Percentiles rank a stretch among this genome's conserved stretches.
These are phyloP conservation scores for human (Homo sapiens) DNA, from an alignment of 2,113 vertebrate genomes.

Conservation along the genomic window DNA sequence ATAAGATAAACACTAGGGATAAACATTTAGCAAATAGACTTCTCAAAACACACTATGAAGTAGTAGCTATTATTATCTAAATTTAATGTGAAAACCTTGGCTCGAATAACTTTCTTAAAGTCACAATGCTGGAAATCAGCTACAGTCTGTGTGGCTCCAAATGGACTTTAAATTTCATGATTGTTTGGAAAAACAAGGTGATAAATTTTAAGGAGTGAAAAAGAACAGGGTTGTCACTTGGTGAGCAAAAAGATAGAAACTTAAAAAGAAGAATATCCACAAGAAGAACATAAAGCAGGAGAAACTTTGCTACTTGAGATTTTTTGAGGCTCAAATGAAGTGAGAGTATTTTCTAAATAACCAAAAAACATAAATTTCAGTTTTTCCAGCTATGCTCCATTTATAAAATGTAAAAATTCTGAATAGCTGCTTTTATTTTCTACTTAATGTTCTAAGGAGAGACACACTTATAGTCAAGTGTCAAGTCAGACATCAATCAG, in stretches of 20 bases:
- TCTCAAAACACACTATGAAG: background rate
- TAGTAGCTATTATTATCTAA: background rate
- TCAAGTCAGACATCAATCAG: slow-evolving; percentile 14
- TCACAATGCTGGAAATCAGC: background rate
- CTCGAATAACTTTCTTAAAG: background rate
- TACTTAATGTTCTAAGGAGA: slow-evolving; percentile 2
- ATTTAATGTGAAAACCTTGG: background rate
- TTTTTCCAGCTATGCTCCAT: background rate
- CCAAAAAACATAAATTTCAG: background rate
- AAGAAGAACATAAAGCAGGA: background rate
- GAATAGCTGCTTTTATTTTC: slow-evolving; percentile 23
- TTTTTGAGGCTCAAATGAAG: background rate
- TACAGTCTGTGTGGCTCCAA: background rate
- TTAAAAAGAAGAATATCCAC: background rate
- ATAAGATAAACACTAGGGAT: background rate
- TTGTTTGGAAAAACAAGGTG: background rate
- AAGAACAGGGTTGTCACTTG: background rate
- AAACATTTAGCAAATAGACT: background rate
- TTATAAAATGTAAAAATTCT: background rate
- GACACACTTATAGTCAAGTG: background rate
- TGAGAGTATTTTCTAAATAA: background rate
- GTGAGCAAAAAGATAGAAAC: background rate
- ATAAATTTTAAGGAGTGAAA: background rate
- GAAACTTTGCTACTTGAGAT: background rate
- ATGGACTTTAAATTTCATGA: background rate